Base-by-base conservation (phyloP, 35 echinoderm and acorn worm genomes). In the Lytechinus variegatus region DNA sequence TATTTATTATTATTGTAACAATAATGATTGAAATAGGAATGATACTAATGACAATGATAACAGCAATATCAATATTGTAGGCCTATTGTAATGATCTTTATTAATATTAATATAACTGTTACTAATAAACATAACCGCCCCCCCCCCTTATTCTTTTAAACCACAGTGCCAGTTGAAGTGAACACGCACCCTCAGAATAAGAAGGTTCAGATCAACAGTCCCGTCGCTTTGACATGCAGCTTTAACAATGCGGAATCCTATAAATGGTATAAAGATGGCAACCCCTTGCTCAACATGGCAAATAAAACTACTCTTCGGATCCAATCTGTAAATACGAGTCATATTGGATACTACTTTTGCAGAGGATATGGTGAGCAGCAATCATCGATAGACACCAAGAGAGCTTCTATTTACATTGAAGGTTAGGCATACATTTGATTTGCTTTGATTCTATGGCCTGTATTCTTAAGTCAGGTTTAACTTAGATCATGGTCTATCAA, bases 271-370 rank as follows among this genome's bases (percentile, higher is more conserved):
- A 90, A 90, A 54, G 28, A 90, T 16, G 88, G 6, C 5, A 10
- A 10, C 7, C 88, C 29, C 24, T 12, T 90, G 14, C 88, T 10
- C 28, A 90, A 52, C 29, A 90, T 4, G 33, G 24, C 33, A 54
- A 44, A 52, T 44, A 28, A 90, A 27, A 3, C 0, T 12, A 52
- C 28, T 44, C 16, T 52, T 12, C 0, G 3, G 1, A 90, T 90
- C 10, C 10, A 52, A 51, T 44, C 88, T 9, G 88, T 90, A 5
- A 52, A 28, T 0, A 27, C 52, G 52, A 54, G 10, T 90, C 8
- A 52, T 90, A 54, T 90, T 21, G 88, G 88, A 44, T 90, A 90
- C 9, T 90, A 90, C 88, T 54, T 11, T 4, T 90, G 88, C n/a
- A 10, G 28, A 52, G 88, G 88, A 3, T 8, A 4, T 52, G 88